Conservation (phyloP, 2,888 invertebrate genomes). For the Polietes domitor region DNA sequence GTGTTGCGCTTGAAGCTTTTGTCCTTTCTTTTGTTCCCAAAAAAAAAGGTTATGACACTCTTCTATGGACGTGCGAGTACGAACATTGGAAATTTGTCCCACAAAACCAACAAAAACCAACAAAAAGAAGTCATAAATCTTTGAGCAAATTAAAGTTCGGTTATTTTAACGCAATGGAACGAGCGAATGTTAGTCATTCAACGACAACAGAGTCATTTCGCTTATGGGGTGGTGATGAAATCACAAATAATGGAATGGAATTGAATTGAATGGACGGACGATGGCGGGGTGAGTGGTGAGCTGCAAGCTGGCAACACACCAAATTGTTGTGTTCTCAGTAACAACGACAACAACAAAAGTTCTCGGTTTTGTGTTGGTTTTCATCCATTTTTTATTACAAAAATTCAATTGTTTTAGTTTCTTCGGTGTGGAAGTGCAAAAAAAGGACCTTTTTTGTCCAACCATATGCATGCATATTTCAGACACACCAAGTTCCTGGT, state of each 20-base stretch:
- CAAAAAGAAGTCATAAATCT: conserved; percentile 33
- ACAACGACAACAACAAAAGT: too few relatives aligned
- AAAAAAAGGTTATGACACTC: conserved; percentile 33
- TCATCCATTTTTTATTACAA: conserved; percentile 1
- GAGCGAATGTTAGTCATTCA: neutral
- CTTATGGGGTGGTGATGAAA: conserved; percentile 36
- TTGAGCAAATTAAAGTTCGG: conserved; percentile 39
- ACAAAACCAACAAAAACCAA: neutral
- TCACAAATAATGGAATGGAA: neutral
- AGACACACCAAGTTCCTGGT: conserved; percentile 8
- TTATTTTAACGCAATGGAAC: neutral
- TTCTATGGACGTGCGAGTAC: neutral
- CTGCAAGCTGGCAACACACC: neutral
- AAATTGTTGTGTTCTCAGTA: neutral
- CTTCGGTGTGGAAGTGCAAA: neutral
- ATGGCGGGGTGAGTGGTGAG: neutral
- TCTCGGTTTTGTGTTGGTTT: neutral
- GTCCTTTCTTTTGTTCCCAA: neutral
- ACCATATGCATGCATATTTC: conserved; percentile 36
- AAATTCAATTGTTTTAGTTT: conserved; percentile 38
- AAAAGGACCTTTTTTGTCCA: neutral
- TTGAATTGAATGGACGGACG: neutral
- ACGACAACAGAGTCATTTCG: conserved; percentile 10
- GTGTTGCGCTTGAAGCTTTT: neutral
- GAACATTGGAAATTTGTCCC: conserved; percentile 10